Percentiles rank a stretch among this genome's conserved stretches.
Conservation (phyloP, 2,888 invertebrate species). For the Anaspis maculata region DNA sequence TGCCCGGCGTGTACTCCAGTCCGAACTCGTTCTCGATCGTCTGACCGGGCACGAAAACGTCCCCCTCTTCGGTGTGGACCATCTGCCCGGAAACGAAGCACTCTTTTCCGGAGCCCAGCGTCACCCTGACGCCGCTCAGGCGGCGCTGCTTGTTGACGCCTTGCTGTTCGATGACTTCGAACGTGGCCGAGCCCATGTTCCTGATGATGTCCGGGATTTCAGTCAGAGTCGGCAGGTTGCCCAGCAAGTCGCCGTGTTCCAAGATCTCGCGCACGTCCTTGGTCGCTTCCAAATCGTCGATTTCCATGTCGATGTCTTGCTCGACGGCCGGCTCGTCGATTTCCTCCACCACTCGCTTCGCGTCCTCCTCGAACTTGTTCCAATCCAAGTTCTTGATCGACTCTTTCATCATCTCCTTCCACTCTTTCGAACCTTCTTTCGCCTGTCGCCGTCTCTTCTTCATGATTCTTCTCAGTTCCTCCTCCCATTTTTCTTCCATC, state of each 20-base stretch:
- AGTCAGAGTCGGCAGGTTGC: constrained; percentile 53
- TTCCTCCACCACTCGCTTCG: constrained; percentile 44
- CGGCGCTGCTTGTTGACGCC: constrained; percentile 20
- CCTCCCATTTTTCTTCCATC: constrained; percentile 56
- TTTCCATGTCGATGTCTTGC: constrained; percentile 43
- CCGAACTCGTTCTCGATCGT: constrained; percentile 62
- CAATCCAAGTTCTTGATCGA: constrained; percentile 57
- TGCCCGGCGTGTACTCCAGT: constrained; percentile 62
- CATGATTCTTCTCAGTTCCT: constrained; percentile 36
- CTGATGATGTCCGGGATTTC: constrained; percentile 57
- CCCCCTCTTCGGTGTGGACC: constrained; percentile 60
- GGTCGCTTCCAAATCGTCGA: constrained; percentile 52
- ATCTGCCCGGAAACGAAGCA: constrained; percentile 66
- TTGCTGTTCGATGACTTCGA: constrained; percentile 47
- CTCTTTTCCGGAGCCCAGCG: constrained; percentile 57
- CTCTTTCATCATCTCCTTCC: constrained; percentile 56
- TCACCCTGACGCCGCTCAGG: constrained; percentile 36
- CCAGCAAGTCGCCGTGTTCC: constrained; percentile 45
- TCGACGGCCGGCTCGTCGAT: constrained; percentile 31
- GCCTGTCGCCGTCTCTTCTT: constrained; percentile 35
- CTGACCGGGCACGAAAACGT: constrained; percentile 67
- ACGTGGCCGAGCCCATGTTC: constrained; percentile 51
- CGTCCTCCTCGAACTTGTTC: constrained; percentile 55
- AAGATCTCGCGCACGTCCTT: constrained; percentile 51
- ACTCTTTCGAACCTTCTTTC: constrained; percentile 41